Conservation (phyloP, 2,113 vertebrate genomes). For the Cnemophilus loriae region DNA sequence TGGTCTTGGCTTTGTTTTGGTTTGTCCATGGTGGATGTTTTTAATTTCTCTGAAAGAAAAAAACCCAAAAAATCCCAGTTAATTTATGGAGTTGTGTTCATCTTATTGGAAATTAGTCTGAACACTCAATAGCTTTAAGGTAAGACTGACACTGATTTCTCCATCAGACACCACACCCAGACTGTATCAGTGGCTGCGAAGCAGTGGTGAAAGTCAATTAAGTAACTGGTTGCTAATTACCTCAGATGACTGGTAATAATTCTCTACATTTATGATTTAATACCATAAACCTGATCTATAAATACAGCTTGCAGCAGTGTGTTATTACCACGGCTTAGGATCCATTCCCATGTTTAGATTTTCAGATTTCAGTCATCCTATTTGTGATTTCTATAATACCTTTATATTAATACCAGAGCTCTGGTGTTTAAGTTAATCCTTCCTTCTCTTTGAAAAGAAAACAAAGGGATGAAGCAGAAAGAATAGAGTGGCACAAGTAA, state of each 20-base stretch:
- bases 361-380: not conserved
- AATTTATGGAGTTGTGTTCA: not conserved
- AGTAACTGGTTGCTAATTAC: not conserved
- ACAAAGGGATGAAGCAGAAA: not conserved
- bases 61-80: fast-evolving
- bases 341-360: not conserved
- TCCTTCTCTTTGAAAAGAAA: not conserved
- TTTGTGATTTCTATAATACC: not conserved
- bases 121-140: not conserved
- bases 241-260: not conserved
- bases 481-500: not conserved
- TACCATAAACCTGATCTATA: not conserved
- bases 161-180: not conserved
- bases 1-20: not conserved
- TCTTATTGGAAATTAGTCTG: not conserved
- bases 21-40: not conserved
- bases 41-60: not conserved
- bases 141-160: not conserved
- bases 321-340: not conserved
- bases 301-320: not conserved
- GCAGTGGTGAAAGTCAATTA: not conserved
- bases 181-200: not conserved
- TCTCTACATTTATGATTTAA: not conserved
- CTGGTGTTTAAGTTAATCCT: not conserved
- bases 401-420: not conserved